These are phyloP conservation scores for Timandra comae DNA, from an alignment of 2,888 invertebrate species.

Conservation along the genomic window DNA sequence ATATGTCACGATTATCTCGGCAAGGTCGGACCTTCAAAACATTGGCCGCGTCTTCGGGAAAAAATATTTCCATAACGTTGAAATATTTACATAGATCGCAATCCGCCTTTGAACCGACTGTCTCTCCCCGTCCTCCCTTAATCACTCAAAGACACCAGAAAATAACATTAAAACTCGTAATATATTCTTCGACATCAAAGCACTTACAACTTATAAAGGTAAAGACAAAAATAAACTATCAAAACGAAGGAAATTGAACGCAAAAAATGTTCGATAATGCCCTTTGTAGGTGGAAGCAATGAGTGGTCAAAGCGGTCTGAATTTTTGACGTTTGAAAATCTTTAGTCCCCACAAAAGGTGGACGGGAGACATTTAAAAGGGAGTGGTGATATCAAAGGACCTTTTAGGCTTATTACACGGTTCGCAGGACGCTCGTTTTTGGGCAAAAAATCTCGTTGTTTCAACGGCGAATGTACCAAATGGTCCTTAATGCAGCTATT, in stretches of 20 bases:
- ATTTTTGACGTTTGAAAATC: constrained; percentile 41
- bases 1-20: no score
- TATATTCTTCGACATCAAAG: constrained; percentile 7
- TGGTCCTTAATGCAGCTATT: constrained; percentile 12
- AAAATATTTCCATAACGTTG: constrained; percentile 1
- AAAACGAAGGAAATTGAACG: constrained; percentile 31
- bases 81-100: constrained; percentile 1
- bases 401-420: constrained; percentile 67
- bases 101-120: constrained; percentile 1
- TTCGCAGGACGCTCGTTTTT: constrained; percentile 18
- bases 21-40: constrained; percentile 2
- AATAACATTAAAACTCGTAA: background rate
- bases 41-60: background rate
- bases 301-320: constrained; percentile 40
- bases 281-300: constrained; percentile 3
- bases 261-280: constrained; percentile 36
- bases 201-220: constrained; percentile 6
- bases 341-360: constrained; percentile 52
- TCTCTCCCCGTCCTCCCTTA: background rate
- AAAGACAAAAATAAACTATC: constrained; percentile 16
- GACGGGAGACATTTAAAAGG: constrained; percentile 51
- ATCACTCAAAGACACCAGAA: background rate
- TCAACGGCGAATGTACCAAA: constrained; percentile 1
- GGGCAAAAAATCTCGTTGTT: constrained; percentile 33
- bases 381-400: constrained; percentile 52